Evolutionary conservation across 1,140 invertebrate species (phyloP).

Genomic region (Dufourea novaeangliae): DNA sequence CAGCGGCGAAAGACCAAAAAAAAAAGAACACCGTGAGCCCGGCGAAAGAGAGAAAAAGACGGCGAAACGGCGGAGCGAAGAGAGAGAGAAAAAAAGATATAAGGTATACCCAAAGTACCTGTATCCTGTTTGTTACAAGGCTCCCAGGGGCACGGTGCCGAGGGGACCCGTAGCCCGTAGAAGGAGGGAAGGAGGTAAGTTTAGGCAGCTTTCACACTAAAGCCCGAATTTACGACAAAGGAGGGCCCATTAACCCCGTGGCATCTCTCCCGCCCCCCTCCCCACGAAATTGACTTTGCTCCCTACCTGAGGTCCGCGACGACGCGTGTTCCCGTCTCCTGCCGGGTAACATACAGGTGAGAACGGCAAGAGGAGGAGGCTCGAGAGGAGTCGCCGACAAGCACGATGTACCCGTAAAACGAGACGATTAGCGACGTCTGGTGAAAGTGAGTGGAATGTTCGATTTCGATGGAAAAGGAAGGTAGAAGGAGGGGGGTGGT

Average conservation of each 20-base stretch:
- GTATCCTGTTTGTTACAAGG: slow-evolving; percentile 68
- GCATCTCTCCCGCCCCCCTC: too few relatives aligned
- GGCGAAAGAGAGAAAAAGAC: background rate
- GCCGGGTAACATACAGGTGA: background rate
- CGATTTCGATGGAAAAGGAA: slow-evolving; percentile 8
- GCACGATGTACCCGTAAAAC: slow-evolving; percentile 49
- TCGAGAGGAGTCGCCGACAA: slow-evolving; percentile 12
- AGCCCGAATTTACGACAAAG: slow-evolving; percentile 67
- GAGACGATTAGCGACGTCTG: slow-evolving; percentile 42
- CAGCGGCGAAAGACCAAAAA: too few relatives aligned
- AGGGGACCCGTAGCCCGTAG: slow-evolving; percentile 23
- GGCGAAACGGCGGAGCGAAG: background rate
- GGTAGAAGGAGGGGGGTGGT: background rate
- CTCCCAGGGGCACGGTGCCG: slow-evolving; percentile 19
- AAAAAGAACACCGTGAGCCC: too few relatives aligned
- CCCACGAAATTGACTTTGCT: slow-evolving; percentile 61
- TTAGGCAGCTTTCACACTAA: slow-evolving; percentile 62
- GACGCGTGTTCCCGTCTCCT: slow-evolving; percentile 48
- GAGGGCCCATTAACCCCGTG: slow-evolving; percentile 60
- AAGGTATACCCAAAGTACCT: slow-evolving; percentile 64
- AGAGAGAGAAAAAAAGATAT: background rate
- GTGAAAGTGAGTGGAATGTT: slow-evolving; percentile 24
- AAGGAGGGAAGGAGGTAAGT: slow-evolving; percentile 44
- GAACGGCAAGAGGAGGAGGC: background rate
- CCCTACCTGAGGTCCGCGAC: slow-evolving; percentile 38